Evolutionary conservation across 2,113 vertebrate species (phyloP).

Genomic region (Corydoras maculifer): DNA sequence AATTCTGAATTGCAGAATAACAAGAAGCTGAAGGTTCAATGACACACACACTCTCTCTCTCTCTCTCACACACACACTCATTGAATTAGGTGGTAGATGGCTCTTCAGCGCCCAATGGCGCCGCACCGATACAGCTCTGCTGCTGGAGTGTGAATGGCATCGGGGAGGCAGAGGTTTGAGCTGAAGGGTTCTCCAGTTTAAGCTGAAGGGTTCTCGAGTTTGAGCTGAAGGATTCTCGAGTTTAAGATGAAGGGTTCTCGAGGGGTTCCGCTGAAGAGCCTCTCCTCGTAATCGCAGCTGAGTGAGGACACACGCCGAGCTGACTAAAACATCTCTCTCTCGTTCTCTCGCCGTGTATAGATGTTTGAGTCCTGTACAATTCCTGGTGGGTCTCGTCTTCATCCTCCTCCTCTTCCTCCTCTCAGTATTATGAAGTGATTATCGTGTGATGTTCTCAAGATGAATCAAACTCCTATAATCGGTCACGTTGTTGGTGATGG

Average conservation of each 20-base stretch:
- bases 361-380: no score
- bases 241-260: slow-evolving; percentile 68
- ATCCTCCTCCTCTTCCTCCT: neutral
- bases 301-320: slow-evolving; percentile 70
- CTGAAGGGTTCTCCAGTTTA: slow-evolving; percentile 38
- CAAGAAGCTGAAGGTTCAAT: no score
- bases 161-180: slow-evolving; percentile 51
- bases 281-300: slow-evolving; percentile 76
- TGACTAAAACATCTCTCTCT: slow-evolving; percentile 50
- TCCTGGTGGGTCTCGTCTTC: no score
- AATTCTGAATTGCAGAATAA: no score
- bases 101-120: slow-evolving; percentile 26
- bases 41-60: neutral
- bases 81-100: slow-evolving; percentile 35
- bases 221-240: neutral
- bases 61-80: slow-evolving; percentile 28
- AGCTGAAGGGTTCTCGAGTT: no score
- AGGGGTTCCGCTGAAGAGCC: slow-evolving; percentile 61
- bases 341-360: neutral
- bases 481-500: no score
- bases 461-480: no score
- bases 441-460: no score
- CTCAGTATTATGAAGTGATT: no score
- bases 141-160: slow-evolving; percentile 15
- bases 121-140: slow-evolving; percentile 15